Base-by-base conservation (phyloP, 2,888 invertebrate species). In the Calephelis perditalis region DNA sequence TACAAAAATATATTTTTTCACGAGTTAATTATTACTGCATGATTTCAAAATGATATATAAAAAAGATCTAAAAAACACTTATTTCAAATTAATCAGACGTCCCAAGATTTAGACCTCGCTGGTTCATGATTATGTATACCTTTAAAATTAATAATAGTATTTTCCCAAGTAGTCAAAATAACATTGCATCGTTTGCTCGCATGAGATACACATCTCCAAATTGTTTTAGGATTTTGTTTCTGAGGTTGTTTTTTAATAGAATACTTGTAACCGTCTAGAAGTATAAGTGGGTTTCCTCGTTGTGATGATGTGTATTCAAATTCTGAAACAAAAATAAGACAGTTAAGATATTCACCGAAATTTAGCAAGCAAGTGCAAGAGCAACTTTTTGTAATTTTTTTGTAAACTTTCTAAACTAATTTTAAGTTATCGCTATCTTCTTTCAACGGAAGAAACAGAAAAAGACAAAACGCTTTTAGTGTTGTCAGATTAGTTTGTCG, bases 151-250 rank as follows among this genome's bases (percentile, higher is more conserved):
- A 71, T 54, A 15, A 67, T 63, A 11, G 35, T 40, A 15, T 68
- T 60, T 5, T 69, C 65, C 7, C 68, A 46, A 0, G 73, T 73
- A 15, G 63, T 62, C 15, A 73, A 36, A 5, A 55, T 11, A 0
- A 72, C 74, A 6, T 63, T 67, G 59, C 76, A 76, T 0, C 71
- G 70, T 10, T 57, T 63, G 2, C 62, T 62, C 58, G 67, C 66
- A 57, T 75, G 73, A 0, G 72, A 69, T 0, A 73, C 71, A 47
- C 76, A 77, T 7, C 67, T 61, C 76, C 77, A 76, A 35, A 40
- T 49, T 43, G 26, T 46, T 35, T 52, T 44, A n/a, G 37, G 35
- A 10, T 26, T 37, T 36, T 52, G 35, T 57, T 44, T n/a, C n/a
- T 37, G 52, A 6, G 37, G 49, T 8, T 61, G 54, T 35, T 56